These are phyloP conservation scores for Engraulis encrasicolus DNA, from an alignment of 2,113 vertebrate species.

Conservation along the genomic window DNA sequence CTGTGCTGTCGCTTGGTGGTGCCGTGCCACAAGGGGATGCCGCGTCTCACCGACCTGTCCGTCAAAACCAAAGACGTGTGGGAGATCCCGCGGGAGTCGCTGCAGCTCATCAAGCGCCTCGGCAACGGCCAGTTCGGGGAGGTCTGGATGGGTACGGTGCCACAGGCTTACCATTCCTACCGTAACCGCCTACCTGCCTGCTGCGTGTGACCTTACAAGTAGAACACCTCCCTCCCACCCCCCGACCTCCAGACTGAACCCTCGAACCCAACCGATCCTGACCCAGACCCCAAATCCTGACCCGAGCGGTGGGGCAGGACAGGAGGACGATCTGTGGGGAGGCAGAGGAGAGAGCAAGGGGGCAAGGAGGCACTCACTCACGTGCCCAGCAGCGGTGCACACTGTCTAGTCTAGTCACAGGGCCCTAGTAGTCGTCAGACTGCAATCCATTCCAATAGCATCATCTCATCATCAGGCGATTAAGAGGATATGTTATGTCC, in stretches of 20 bases:
- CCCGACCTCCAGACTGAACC: no score
- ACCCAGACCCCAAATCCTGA: not conserved
- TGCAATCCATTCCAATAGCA: no score
- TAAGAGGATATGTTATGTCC: no score
- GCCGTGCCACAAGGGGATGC: slow-evolving; percentile 98
- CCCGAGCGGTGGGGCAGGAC: slow-evolving; percentile 70
- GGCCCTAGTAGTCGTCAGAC: no score
- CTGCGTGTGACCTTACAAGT: slow-evolving; percentile 45
- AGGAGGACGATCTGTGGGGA: slow-evolving; percentile 44
- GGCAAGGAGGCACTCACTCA: no score
- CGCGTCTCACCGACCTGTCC: slow-evolving; percentile 95
- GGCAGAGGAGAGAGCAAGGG: not conserved
- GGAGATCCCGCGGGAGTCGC: slow-evolving; percentile 96
- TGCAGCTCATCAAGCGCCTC: slow-evolving; percentile 97
- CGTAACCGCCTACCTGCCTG: no score
- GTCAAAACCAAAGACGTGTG: slow-evolving; percentile 99
- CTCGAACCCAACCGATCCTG: not conserved
- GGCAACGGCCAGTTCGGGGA: slow-evolving; percentile 99
- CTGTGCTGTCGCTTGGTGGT: slow-evolving; percentile 97
- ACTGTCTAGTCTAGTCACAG: no score
- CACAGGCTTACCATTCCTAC: no score
- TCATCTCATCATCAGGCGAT: no score
- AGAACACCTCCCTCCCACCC: no score
- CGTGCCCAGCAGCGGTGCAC: no score
- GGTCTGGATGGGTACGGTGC: slow-evolving; percentile 98